phyloP scores from a whole-genome alignment of 1,140 invertebrate genomes.

The Trachymyrmex cornetzi region DNA sequence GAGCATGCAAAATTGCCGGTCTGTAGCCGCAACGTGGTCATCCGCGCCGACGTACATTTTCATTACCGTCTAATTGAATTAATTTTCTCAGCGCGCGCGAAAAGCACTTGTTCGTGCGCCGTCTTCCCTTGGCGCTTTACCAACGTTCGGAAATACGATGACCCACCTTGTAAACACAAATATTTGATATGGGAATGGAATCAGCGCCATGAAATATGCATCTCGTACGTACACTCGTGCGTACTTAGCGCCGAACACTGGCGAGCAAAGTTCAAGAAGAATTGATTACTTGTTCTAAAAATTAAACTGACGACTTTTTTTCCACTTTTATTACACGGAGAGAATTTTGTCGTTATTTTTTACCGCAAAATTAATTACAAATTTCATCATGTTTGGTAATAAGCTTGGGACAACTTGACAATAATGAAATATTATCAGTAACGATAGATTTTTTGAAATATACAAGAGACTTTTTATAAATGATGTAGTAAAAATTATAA shows the following conservation, averaged over 20 bases:
- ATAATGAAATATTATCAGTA: too few species aligned
- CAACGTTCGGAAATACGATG: constrained; percentile 48
- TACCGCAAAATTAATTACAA: too few species aligned
- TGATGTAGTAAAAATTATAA: too few species aligned
- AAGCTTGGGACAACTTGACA: too few species aligned
- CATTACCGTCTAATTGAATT: constrained; percentile 75
- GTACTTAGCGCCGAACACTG: not conserved
- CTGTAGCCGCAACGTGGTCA: constrained; percentile 62
- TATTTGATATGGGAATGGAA: constrained; percentile 25
- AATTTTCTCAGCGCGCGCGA: constrained; percentile 51
- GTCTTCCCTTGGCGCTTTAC: constrained; percentile 25
- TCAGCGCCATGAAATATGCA: not conserved
- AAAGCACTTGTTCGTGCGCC: not conserved
- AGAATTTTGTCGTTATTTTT: too few species aligned
- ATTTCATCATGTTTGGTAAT: too few species aligned
- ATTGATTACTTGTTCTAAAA: not conserved
- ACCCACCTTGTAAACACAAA: constrained; percentile 25
- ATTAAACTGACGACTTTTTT: too few species aligned
- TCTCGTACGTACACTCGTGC: not conserved
- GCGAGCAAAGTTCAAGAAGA: not conserved
- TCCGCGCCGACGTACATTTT: constrained; percentile 63
- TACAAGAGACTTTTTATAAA: too few species aligned
- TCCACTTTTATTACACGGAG: too few species aligned
- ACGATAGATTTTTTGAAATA: too few species aligned
- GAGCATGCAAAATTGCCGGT: constrained; percentile 71